Evolutionary conservation across 37 sponge, comb jelly and placozoan species (phyloP), one percentile per base, ranked within the genome.

Genomic region (Agelas oroides): DNA sequence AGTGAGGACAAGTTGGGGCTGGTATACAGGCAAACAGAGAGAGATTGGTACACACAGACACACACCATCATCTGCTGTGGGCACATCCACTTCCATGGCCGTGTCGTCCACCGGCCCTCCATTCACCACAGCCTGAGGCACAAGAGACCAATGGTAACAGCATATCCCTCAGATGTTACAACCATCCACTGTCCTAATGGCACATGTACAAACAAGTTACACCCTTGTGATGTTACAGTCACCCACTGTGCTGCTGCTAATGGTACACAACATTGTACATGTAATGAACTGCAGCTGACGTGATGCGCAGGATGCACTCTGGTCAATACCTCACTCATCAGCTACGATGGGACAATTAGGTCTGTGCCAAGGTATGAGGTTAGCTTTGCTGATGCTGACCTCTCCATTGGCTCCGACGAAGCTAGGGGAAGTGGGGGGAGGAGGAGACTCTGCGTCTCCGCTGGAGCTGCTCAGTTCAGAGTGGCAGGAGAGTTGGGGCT

Each of bases 391-490:
- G 18, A 17, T 27, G n/a, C 65, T 46, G 20, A 78, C 79, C 79
- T 70, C 70, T 53, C 81, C 81, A 56, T 65, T 52, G 31, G 18
- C 46, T 40, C 53, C 14, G 32, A 76, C 39, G 20, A 53, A 59
- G 77, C 57, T 27, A 54, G 32, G 69, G 36, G 81, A 68, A 33
- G 41, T 30, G n/a, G 53, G 53, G 21, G 53, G 33, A 25, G 53
- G 32, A 55, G 34, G 25, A 32, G 53, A 28, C 31, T 2, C 76
- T 37, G 6, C 70, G 39, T 39, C 73, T 82, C 71, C 81, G 75
- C 69, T 88, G 59, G 87, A 79, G 32, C 77, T 60, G n/a, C 80
- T 79, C 82, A 88, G 67, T 46, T 88, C 88, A 59, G 76, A 80
- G 73, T 80, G 83, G 66, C 81, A 78, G 14, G 86, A 82, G 69